Evolutionary conservation across 2,888 invertebrate genomes (phyloP).

Genomic region (Xestia xanthographa): DNA sequence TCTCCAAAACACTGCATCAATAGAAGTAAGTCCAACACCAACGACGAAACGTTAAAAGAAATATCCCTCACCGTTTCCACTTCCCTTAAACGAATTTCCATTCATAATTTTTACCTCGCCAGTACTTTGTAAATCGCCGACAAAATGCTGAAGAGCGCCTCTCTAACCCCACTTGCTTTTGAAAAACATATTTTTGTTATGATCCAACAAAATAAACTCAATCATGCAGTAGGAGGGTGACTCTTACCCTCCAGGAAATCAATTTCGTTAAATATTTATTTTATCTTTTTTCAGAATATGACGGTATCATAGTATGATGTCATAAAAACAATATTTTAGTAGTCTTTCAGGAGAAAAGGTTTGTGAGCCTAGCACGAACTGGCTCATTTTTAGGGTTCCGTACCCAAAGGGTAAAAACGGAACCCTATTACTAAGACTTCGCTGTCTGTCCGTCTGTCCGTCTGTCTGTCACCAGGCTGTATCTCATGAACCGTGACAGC

Average conservation of each 20-base stretch:
- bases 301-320: slow-evolving; percentile 36
- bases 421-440: too few species aligned
- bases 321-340: slow-evolving; percentile 22
- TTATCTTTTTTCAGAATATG: slow-evolving; percentile 48
- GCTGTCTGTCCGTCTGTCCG: too few species aligned
- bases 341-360: neutral
- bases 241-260: slow-evolving; percentile 68
- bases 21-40: neutral
- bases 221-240: slow-evolving; percentile 78
- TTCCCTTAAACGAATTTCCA: slow-evolving; percentile 40
- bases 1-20: slow-evolving; percentile 1
- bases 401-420: too few species aligned
- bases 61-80: slow-evolving; percentile 21
- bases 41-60: neutral
- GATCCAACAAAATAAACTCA: slow-evolving; percentile 81
- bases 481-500: too few species aligned
- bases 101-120: slow-evolving; percentile 52
- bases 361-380: neutral
- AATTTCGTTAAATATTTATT: slow-evolving; percentile 74
- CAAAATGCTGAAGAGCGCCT: slow-evolving; percentile 45
- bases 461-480: too few species aligned
- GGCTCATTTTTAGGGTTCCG: too few species aligned
- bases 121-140: slow-evolving; percentile 54
- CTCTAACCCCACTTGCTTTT: slow-evolving; percentile 54
- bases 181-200: slow-evolving; percentile 75